Evolutionary conservation across 2,113 vertebrate species (phyloP).

Genomic region (Xerus inauris): DNA sequence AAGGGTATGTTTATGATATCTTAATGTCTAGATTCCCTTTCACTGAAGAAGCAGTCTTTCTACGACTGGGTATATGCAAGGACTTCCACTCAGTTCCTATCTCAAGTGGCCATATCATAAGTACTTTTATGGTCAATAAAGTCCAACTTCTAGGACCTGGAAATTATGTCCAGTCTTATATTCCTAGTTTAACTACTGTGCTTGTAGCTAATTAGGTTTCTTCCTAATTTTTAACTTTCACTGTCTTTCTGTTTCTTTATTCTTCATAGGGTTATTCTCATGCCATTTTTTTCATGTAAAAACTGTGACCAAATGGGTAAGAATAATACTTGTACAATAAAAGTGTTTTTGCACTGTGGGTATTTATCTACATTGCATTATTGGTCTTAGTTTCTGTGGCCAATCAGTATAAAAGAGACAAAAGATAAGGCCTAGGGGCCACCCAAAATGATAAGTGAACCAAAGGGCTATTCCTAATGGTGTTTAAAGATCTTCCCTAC

Average conservation of each 20-base stretch:
- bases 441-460: neutral
- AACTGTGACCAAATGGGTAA: neutral
- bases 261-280: neutral
- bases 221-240: neutral
- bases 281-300: neutral
- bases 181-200: neutral
- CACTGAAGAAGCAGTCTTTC: neutral
- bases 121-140: neutral
- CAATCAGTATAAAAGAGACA: neutral
- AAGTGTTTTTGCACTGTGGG: neutral
- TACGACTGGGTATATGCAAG: neutral
- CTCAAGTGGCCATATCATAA: neutral
- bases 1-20: neutral
- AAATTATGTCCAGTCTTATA: neutral
- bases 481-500: neutral
- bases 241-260: neutral
- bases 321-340: neutral
- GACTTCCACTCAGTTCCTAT: neutral
- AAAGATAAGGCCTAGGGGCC: neutral
- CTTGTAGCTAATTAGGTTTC: neutral
- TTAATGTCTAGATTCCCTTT: neutral
- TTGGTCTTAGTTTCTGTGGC: neutral
- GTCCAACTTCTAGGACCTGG: neutral
- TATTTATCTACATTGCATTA: neutral
- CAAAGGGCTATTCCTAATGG: neutral